Percentiles rank a stretch among this genome's conserved stretches.
phyloP scores from a whole-genome alignment of 2,888 invertebrate species.

The Microctonus aethiopoides region DNA sequence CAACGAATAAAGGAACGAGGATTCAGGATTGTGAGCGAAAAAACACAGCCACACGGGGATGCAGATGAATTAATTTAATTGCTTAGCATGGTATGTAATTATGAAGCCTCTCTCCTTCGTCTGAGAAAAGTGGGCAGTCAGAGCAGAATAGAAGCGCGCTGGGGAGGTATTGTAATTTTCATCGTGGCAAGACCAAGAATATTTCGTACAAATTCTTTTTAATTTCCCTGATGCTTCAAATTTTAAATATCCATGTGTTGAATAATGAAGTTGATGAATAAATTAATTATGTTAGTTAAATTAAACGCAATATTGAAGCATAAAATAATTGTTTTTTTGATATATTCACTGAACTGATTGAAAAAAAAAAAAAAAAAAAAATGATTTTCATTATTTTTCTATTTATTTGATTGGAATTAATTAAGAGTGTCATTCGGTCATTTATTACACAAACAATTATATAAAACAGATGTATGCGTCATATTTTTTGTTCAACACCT shows the following conservation, averaged over 20 bases:
- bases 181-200: conserved; percentile 24
- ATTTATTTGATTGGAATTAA: too few relatives aligned
- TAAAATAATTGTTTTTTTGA: too few relatives aligned
- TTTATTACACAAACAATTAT: not conserved
- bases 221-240: not conserved
- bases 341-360: not conserved
- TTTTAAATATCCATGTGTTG: too few relatives aligned
- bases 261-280: too few relatives aligned
- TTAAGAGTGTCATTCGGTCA: not conserved
- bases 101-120: conserved; percentile 31
- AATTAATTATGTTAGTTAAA: too few relatives aligned
- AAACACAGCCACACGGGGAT: conserved; percentile 20
- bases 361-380: not conserved
- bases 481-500: not conserved
- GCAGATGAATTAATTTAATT: conserved; percentile 44
- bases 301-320: too few relatives aligned
- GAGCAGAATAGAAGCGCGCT: not conserved
- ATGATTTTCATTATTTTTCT: too few relatives aligned
- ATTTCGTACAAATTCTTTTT: not conserved
- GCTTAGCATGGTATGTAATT: conserved; percentile 43
- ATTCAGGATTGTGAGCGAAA: not conserved
- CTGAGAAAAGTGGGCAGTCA: not conserved
- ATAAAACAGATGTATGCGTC: not conserved
- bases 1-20: not conserved
- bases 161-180: conserved; percentile 11